Evolutionary conservation across 2,113 vertebrate species (phyloP), one percentile per base, ranked within the genome.

Genomic region (Rhagologus leucostigma): DNA sequence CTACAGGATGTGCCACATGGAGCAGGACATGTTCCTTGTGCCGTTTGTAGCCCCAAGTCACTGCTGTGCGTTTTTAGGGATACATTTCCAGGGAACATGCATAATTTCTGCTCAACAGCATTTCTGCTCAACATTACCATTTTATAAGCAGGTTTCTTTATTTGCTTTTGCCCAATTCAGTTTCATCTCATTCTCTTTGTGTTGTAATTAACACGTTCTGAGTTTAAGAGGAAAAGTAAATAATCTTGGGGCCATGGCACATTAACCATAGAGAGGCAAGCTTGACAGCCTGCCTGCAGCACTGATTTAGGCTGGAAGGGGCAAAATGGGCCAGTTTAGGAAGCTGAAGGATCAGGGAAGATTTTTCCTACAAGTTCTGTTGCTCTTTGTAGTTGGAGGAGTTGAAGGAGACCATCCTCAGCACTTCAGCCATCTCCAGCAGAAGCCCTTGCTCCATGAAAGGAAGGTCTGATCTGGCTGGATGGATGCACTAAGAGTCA

Each of bases 61-160:
- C 82, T 88, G 33, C 53, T 52, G 13, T 2, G 13, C 32, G 37
- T 44, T 30, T 92, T 86, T 70, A 81, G 60, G 73, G 79, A 18
- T 47, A 4, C 27, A 6, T 93, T 97, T 97, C 84, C 82, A 70
- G 78, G 64, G 80, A 95, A 79, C 76, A 87, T 0, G 1, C 22
- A 14, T 84, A 81, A 93, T 96, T 96, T 92, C 94, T 95, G 50
- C 83, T 94, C 55, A 57, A 21, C 71, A 50, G 71, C 52, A 33
- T 62, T 88, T 89, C 87, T 87, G 69, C 59, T 91, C 82, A 68
- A 22, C 44, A 46, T 92, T 64, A 62, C 64, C 47, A 57, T 92
- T 95, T 93, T 77, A 77, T 59, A 90, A 91, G 87, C 85, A 83
- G 60, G 30, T 57, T 71, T 74, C 87, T 87, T 90, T 94, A 73